A percentile compares a stretch with the other conserved stretches of the same genome.
These are phyloP conservation scores for Heliangelus exortis DNA, from an alignment of 2,797 vertebrate species.

Conservation along the genomic window DNA sequence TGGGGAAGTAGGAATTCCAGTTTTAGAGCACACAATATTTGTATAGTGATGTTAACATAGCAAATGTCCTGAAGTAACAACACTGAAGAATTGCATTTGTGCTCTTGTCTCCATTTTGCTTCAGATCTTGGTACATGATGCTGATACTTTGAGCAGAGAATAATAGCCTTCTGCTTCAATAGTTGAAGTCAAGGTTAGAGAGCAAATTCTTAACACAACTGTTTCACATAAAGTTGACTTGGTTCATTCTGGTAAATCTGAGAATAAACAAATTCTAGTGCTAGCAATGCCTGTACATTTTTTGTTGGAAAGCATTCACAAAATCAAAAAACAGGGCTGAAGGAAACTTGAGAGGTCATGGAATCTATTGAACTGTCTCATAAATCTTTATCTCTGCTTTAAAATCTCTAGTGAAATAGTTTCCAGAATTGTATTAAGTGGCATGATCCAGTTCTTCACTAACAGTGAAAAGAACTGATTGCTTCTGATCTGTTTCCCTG, in stretches of 20 bases:
- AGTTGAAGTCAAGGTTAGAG: conserved; percentile 3
- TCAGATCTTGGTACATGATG: not conserved
- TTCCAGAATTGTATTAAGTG: not conserved
- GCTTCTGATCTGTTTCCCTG: not conserved
- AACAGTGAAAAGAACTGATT: not conserved
- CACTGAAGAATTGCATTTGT: not conserved
- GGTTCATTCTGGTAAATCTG: not conserved
- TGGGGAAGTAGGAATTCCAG: not conserved
- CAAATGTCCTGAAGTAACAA: not conserved
- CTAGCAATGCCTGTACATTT: not conserved
- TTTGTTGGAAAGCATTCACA: not conserved
- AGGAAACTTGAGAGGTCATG: not conserved
- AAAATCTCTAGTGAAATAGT: not conserved
- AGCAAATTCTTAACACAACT: not conserved
- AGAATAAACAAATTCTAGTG: not conserved
- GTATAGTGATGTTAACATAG: not conserved
- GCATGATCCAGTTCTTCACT: not conserved
- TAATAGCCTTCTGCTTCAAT: not conserved
- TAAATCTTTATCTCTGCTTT: not conserved
- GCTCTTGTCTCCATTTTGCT: not conserved
- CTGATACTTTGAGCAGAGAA: not conserved
- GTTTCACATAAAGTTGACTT: not conserved
- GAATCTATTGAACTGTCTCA: not conserved
- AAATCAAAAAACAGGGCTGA: not conserved
- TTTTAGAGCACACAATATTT: not conserved